Evolutionary conservation across 2,113 vertebrate genomes (phyloP).

Genomic region (Tetrao urogallus): DNA sequence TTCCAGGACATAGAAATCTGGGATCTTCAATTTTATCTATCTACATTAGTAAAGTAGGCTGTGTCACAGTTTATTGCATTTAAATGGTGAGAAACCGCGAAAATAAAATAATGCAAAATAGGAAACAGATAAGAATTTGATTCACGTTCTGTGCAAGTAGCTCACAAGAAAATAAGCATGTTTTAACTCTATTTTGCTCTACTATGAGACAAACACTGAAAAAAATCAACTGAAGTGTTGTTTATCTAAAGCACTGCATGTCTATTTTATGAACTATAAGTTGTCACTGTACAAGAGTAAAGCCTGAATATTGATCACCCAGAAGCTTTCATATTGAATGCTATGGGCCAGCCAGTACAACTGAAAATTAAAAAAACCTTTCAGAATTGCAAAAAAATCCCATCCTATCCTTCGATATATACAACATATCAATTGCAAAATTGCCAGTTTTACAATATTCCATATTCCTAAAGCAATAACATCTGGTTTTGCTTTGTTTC

Average conservation of each 20-base stretch:
- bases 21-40: neutral
- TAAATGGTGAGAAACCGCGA: neutral
- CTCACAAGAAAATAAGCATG: neutral
- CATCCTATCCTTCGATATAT: neutral
- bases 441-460: neutral
- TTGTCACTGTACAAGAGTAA: neutral
- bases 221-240: neutral
- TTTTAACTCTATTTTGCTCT: neutral
- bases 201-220: accelerated
- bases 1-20: neutral
- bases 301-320: neutral
- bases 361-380: neutral
- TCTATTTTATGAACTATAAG: neutral
- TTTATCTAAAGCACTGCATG: neutral
- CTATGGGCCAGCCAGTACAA: neutral
- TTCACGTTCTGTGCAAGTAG: neutral
- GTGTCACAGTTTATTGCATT: neutral
- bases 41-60: neutral
- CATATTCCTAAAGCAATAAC: neutral
- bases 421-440: neutral
- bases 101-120: neutral
- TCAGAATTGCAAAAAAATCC: neutral
- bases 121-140: neutral
- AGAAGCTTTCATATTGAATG: neutral
- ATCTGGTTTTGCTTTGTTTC: neutral